Evolutionary conservation across 2,113 vertebrate species (phyloP).

Genomic region (Gopherus evgoodei): DNA sequence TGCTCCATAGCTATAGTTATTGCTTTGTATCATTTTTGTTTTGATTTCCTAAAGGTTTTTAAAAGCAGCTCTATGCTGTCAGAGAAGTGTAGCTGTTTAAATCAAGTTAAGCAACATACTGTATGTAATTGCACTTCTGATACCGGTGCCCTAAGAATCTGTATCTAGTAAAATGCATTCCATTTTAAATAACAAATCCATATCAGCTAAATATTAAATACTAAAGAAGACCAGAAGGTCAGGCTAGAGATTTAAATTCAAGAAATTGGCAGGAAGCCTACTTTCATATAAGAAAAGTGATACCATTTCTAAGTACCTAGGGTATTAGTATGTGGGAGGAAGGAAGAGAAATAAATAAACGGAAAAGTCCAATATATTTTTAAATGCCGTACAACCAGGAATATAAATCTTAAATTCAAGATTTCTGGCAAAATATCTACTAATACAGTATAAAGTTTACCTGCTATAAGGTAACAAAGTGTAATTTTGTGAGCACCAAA

Average conservation of each 20-base stretch:
- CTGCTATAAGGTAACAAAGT: neutral
- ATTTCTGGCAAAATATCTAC: neutral
- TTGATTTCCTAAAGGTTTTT: neutral
- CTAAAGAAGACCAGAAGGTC: slow-evolving; percentile 53
- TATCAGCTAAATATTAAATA: slow-evolving; percentile 65
- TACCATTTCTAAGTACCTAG: slow-evolving; percentile 56
- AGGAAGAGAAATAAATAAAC: slow-evolving; percentile 63
- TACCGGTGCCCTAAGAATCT: slow-evolving; percentile 12
- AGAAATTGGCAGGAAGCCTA: slow-evolving; percentile 63
- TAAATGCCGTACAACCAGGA: slow-evolving; percentile 14
- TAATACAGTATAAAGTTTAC: slow-evolving; percentile 11
- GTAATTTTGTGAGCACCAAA: slow-evolving; percentile 25
- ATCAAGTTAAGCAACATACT: slow-evolving; percentile 8
- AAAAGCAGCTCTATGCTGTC: neutral
- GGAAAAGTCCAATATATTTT: slow-evolving; percentile 62
- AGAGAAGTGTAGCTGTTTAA: slow-evolving; percentile 10
- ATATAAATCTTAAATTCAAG: slow-evolving; percentile 1
- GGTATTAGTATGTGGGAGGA: slow-evolving; percentile 57
- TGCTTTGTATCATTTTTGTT: neutral
- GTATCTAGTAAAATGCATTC: slow-evolving; percentile 51
- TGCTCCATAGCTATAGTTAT: neutral
- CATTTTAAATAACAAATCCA: slow-evolving; percentile 65
- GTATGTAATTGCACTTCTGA: slow-evolving; percentile 17
- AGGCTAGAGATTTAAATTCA: slow-evolving; percentile 59
- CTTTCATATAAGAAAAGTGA: slow-evolving; percentile 65